phyloP scores from a whole-genome alignment of 2,797 vertebrate genomes.

The Rousettus madagascariensis region DNA sequence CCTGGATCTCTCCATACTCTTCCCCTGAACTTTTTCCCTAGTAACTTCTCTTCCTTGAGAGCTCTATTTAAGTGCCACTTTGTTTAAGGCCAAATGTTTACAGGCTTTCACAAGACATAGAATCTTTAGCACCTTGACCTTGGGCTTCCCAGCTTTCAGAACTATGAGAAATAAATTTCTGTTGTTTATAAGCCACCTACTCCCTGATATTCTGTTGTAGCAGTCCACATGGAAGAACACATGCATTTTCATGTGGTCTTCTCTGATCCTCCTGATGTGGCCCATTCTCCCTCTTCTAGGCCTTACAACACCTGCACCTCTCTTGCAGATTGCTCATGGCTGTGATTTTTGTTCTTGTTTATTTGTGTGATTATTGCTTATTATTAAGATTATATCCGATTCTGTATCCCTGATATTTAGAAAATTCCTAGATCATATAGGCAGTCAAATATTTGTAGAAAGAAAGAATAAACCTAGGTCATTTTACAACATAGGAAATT shows the following conservation, averaged over 20 bases:
- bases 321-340: neutral
- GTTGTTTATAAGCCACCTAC: neutral
- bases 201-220: neutral
- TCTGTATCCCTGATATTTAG: neutral
- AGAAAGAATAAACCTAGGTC: neutral
- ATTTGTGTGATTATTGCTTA: neutral
- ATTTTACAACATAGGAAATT: neutral
- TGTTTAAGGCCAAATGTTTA: neutral
- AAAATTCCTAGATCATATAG: neutral
- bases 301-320: too few species aligned
- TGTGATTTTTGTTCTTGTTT: neutral
- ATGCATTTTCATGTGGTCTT: neutral
- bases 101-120: neutral
- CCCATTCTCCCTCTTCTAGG: neutral
- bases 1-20: neutral
- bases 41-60: neutral
- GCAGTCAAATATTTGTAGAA: neutral
- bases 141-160: neutral
- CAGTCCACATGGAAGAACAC: too few species aligned
- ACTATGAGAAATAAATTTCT: neutral
- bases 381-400: neutral
- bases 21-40: neutral
- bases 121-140: neutral
- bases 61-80: neutral
- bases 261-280: rapidly evolving